Evolutionary conservation across 2,113 vertebrate species (phyloP).

Genomic region (Paramisgurnus dabryanus): DNA sequence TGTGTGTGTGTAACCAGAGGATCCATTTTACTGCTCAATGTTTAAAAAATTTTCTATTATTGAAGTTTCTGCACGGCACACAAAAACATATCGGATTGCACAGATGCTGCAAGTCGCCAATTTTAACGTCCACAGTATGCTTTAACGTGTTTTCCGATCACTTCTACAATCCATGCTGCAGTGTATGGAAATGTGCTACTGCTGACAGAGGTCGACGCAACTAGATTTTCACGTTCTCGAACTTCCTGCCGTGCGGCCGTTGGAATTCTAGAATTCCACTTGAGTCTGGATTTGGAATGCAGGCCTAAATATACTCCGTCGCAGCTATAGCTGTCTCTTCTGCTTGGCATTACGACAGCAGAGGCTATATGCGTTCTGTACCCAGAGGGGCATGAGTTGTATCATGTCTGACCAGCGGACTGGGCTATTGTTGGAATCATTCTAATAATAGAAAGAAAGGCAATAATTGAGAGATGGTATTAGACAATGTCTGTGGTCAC

Average conservation of each 20-base stretch:
- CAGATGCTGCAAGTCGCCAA: neutral
- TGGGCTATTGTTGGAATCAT: slow-evolving; percentile 69
- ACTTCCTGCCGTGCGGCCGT: slow-evolving; percentile 17
- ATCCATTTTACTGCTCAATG: neutral
- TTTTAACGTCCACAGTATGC: neutral
- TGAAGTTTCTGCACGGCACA: slow-evolving; percentile 1
- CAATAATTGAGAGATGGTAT: slow-evolving; percentile 71
- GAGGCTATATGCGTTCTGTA: neutral
- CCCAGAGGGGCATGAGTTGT: slow-evolving; percentile 62
- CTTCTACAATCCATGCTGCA: neutral
- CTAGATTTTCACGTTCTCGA: slow-evolving; percentile 19
- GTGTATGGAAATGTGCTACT: neutral
- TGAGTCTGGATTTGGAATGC: slow-evolving; percentile 17
- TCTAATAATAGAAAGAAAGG: slow-evolving; percentile 74
- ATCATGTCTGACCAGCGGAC: slow-evolving; percentile 62
- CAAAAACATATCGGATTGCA: neutral
- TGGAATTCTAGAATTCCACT: slow-evolving; percentile 25
- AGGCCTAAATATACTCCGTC: slow-evolving; percentile 25
- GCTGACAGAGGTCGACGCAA: slow-evolving; percentile 4
- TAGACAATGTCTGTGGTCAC: slow-evolving; percentile 61
- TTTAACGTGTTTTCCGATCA: neutral
- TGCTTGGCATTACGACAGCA: slow-evolving; percentile 22
- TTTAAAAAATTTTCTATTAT: neutral
- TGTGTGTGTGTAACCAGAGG: neutral
- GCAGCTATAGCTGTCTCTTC: slow-evolving; percentile 7